Base-by-base conservation (phyloP, 2,888 invertebrate genomes). In the Microplitis manilae region DNA sequence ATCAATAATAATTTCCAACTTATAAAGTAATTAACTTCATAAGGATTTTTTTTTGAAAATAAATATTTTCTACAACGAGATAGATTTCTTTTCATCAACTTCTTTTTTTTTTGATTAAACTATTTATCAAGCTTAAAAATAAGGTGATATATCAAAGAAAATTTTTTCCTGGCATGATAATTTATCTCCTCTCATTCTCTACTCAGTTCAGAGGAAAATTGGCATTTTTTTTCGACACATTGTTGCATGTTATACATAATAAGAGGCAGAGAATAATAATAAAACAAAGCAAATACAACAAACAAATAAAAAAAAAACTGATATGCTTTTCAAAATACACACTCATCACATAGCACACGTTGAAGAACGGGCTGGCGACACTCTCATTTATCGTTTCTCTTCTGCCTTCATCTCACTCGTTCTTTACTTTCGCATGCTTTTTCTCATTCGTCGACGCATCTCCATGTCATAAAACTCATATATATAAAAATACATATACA, bases 321-420 rank as follows among this genome's bases (percentile, higher is more conserved):
- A 41, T 40, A 41, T 69, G 69, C 71, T 76, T 65, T 76, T 71
- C 67, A 70, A 76, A 76, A 77, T 72, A 41, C 60, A 71, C 77
- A 74, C 77, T 76, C 79, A 72, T 77, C 73, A 74, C 73, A 20
- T 6, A 50, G 20, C 74, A 61, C 72, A 75, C 77, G 74, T 68
- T 74, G 73, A 74, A 77, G 67, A 73, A 70, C 74, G 77, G 78
- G 79, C 81, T 75, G 77, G 79, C 80, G 82, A 83, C 82, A 82
- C 81, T 82, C 80, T 81, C 79, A 79, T 83, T 82, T 80, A 78
- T 83, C 77, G 78, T 77, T 78, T 73, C 76, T 78, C 73, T 68
- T 68, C 40, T 41, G 40, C 13, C 20, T 68, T 17, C 68, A 68
- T 68, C 65, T 39, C 65, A 39, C 39, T 59, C 68, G 15, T 13